phyloP scores from a whole-genome alignment of 2,113 vertebrate genomes.

The Dissostichus mawsoni region DNA sequence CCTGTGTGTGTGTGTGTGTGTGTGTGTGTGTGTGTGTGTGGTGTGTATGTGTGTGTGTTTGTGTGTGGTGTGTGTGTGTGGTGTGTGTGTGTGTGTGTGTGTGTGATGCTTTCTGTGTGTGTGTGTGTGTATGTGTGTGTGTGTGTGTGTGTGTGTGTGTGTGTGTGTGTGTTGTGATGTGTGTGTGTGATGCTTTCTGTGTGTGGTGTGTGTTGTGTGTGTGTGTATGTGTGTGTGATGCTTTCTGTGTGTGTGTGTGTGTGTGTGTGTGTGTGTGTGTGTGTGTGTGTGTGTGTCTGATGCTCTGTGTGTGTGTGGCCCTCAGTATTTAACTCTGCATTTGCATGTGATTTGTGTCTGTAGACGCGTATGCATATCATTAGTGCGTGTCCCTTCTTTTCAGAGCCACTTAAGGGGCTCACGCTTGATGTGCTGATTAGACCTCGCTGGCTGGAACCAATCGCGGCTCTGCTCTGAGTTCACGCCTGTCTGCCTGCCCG shows the following conservation, averaged over 20 bases:
- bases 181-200: too few relatives aligned
- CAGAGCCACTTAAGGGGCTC: slow-evolving; percentile 66
- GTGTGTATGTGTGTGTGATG: too few relatives aligned
- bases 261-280: too few relatives aligned
- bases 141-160: background rate
- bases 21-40: background rate
- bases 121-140: too few relatives aligned
- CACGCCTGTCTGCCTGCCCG: slow-evolving; percentile 68
- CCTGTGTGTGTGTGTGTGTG: too few relatives aligned
- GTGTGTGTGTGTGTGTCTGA: too few relatives aligned
- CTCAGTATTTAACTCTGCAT: slow-evolving; percentile 40
- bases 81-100: too few relatives aligned
- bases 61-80: too few relatives aligned
- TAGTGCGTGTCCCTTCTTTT: slow-evolving; percentile 47
- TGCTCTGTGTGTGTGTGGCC: slow-evolving; percentile 20
- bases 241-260: too few relatives aligned
- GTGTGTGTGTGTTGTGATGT: slow-evolving; percentile 3
- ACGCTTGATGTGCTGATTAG: slow-evolving; percentile 71
- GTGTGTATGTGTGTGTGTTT: too few relatives aligned
- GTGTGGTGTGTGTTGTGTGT: too few relatives aligned
- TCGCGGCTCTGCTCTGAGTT: slow-evolving; percentile 66
- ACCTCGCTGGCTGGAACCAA: slow-evolving; percentile 72
- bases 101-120: too few relatives aligned
- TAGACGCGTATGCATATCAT: slow-evolving; percentile 51
- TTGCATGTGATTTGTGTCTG: slow-evolving; percentile 63